Evolutionary conservation across 2,888 invertebrate genomes (phyloP), one percentile per base, ranked within the genome.

Genomic region (Euplagia quadripunctaria): DNA sequence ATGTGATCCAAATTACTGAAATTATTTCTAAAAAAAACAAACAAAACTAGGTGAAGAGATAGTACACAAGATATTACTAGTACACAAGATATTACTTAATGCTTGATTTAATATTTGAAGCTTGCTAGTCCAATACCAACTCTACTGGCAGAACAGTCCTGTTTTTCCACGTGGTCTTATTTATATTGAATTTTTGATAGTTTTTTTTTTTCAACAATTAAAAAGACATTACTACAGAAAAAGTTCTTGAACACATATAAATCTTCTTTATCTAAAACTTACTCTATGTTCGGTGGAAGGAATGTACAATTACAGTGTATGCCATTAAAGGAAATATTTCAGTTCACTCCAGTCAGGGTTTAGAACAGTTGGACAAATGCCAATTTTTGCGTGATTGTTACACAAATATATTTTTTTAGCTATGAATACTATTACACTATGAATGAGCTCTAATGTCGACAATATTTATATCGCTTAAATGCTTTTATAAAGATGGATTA

Each of bases 291-390:
- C 77, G 72, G 71, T 75, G 75, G 73, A 80, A 85, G 81, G 85
- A 85, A 85, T 85, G 79, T 81, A 85, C 86, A 85, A 85, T 86
- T 82, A 84, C 80, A 84, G 75, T 78, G 79, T 81, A 82, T 77
- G 76, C 78, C 82, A 84, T 84, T 84, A 84, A 83, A 84, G 84
- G 83, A 80, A 82, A 82, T 84, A 84, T 84, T 84, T 84, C 77
- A 72, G 74, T 77, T 79, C 66, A 64, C 79, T 75, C 77, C 77
- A 69, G 72, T 68, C 75, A 64, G 70, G 78, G 78, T 66, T 76
- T 74, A 77, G 72, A 78, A 73, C 46, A 52, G 79, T 72, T 84
- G 84, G 82, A 79, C 80, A 78, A 79, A 83, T 83, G 84, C 83
- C 84, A 82, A 79, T 82, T 74, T 58, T 74, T 58, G 63, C 43